Base-by-base conservation (phyloP, 1,140 invertebrate genomes). In the Dendrolimus kikuchii region DNA sequence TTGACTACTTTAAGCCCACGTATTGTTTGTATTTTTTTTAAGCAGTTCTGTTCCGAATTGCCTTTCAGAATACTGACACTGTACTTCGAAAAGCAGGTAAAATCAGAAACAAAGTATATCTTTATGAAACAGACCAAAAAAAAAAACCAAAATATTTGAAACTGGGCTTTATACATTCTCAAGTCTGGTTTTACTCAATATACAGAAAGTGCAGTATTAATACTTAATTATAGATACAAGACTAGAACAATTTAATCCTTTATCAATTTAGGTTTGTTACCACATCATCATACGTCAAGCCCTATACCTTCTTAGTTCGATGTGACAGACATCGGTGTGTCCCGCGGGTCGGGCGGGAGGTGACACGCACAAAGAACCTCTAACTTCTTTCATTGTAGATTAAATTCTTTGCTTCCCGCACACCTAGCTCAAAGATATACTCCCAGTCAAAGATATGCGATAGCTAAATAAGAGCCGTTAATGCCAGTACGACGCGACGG, bases 311-410 rank as follows among this genome's bases (percentile, higher is more conserved):
- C 55, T 9, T 44, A 45, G 41, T 57, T 68, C 53, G 44, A 59
- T 41, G 66, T 65, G 51, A 49, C 41, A 64, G 69, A 69, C 68
- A 59, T 61, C 75, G 64, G 63, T 60, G 65, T 58, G 64, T 57
- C 53, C 64, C 50, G 55, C 59, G 68, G 74, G 68, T 71, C 73
- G 77, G 56, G 59, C 50, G 67, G 68, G 66, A 68, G 77, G 75
- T 74, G 77, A 81, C 81, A 81, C 81, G 78, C 81, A 81, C 77
- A 84, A 81, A 81, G 77, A 78, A 73, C 66, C 71, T 67, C 71
- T 63, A 66, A 81, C 72, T 84, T 84, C 81, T 84, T 81, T 84
- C 76, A 81, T 80, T 81, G 81, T 77, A 81, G 78, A 84, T 84
- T 84, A 84, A 84, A 84, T 84, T 84, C 78, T 81, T 84, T 78